A percentile compares a stretch with the other conserved stretches of the same genome.
Evolutionary conservation across 2,113 vertebrate species (phyloP).

Genomic region (Vulpes lagopus): DNA sequence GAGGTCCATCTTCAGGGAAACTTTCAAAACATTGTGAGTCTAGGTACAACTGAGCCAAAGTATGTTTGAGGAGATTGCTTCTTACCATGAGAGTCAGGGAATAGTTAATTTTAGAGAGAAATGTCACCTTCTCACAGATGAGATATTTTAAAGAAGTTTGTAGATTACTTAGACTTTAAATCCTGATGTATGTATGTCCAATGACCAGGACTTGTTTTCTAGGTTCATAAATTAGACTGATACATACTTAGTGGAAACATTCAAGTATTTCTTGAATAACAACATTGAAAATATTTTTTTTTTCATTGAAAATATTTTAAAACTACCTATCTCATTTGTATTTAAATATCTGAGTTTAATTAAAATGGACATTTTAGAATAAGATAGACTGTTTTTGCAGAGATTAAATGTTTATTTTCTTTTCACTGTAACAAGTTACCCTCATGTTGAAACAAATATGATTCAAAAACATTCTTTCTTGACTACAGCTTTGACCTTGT

Average conservation of each 20-base stretch:
- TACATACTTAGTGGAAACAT: background rate
- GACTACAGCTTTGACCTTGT: background rate
- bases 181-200: background rate
- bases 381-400: conserved; percentile 24
- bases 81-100: background rate
- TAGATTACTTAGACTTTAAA: background rate
- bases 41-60: background rate
- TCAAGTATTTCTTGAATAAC: background rate
- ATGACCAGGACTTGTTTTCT: background rate
- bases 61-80: background rate
- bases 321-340: background rate
- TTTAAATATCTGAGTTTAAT: background rate
- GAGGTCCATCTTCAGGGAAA: background rate
- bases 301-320: background rate
- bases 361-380: background rate
- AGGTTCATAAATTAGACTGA: background rate
- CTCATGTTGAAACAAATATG: background rate
- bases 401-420: conserved; percentile 21
- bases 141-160: background rate
- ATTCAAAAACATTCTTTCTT: conserved; percentile 41
- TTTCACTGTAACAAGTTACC: conserved; percentile 28
- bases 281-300: background rate
- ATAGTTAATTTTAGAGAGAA: background rate
- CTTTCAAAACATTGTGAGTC: too few species aligned
- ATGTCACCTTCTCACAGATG: background rate